These are phyloP conservation scores for Nothocercus nigrocapillus DNA, from an alignment of 2,113 vertebrate genomes.

Conservation along the genomic window DNA sequence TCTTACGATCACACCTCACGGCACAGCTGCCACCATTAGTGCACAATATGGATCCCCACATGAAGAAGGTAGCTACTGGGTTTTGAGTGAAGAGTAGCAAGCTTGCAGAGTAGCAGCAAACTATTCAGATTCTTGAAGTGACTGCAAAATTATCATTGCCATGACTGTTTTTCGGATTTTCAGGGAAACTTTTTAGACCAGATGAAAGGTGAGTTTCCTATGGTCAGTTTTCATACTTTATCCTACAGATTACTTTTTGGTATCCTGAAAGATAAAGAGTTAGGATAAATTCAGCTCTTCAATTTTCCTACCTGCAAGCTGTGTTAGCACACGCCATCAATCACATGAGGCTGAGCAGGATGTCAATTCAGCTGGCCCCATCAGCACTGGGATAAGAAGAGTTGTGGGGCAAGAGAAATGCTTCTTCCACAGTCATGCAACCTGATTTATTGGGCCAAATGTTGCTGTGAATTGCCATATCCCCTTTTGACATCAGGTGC, in stretches of 20 bases:
- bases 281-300: neutral
- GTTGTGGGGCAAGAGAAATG: neutral
- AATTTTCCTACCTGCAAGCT: neutral
- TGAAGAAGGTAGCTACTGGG: neutral
- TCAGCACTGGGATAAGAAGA: neutral
- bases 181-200: neutral
- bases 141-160: neutral
- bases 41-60: neutral
- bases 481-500: neutral
- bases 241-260: neutral
- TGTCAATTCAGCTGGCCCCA: neutral
- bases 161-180: neutral
- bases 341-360: neutral
- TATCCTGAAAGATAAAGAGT: neutral
- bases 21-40: accelerated
- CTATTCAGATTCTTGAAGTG: neutral
- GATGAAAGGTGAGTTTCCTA: neutral
- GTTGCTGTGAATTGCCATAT: neutral
- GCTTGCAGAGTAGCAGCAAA: neutral
- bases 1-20: neutral
- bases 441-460: neutral
- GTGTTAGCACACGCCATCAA: neutral
- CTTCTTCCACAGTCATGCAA: neutral
- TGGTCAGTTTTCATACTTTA: neutral
- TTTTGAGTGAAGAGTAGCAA: neutral